Conservation (phyloP, 2,797 vertebrate genomes). For the Alectoris magna region DNA sequence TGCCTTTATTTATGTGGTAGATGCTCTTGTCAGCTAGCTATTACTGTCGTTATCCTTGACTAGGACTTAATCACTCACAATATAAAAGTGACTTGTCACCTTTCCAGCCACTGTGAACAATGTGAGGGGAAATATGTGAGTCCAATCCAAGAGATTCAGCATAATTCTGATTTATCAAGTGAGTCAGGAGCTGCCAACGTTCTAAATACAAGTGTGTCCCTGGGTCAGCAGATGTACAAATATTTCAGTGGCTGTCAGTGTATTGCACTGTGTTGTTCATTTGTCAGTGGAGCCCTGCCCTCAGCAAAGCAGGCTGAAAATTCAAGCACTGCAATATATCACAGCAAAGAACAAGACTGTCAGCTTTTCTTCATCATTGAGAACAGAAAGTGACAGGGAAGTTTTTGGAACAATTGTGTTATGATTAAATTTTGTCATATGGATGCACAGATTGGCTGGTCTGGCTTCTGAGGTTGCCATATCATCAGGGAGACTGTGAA, state of each 20-base stretch:
- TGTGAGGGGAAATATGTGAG: conserved; percentile 10
- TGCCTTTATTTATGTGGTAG: conserved; percentile 9
- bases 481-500: neutral
- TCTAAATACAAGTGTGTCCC: neutral
- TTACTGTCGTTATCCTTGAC: neutral
- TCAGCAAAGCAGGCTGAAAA: neutral
- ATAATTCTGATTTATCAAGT: conserved; percentile 11
- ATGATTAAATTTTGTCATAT: neutral
- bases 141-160: neutral
- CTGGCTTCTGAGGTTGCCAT: neutral
- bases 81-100: neutral
- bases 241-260: neutral
- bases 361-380: neutral
- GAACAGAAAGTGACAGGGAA: neutral
- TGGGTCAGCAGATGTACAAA: conserved; percentile 19
- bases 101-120: neutral
- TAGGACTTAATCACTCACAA: conserved; percentile 41
- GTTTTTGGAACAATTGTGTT: neutral
- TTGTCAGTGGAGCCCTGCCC: neutral
- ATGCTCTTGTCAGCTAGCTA: conserved; percentile 3
- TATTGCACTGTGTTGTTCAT: neutral
- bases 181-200: neutral
- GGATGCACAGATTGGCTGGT: neutral
- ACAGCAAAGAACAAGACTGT: neutral
- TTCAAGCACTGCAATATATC: neutral